Conservation (phyloP, 1,140 invertebrate genomes). For the Metaphire vulgaris region DNA sequence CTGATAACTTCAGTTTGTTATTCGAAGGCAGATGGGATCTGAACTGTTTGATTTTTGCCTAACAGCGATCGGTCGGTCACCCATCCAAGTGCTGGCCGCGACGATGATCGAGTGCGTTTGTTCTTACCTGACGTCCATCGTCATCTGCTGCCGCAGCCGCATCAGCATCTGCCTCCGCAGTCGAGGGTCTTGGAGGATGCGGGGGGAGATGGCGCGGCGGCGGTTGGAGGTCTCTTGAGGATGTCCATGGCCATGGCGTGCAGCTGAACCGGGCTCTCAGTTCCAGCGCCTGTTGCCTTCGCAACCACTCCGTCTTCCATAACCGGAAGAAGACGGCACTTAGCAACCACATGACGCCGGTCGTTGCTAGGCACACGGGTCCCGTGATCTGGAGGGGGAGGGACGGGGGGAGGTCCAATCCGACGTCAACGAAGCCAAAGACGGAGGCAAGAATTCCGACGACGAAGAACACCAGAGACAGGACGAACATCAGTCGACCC, state of each 20-base stretch:
- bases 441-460: not conserved
- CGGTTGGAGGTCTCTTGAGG: conserved; percentile 15
- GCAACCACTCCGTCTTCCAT: conserved; percentile 10
- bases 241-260: conserved; percentile 21
- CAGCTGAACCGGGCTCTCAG: no score
- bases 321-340: not conserved
- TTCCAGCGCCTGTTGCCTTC: conserved; percentile 14
- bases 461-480: conserved; percentile 6
- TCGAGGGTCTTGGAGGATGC: no score
- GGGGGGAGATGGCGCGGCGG: no score
- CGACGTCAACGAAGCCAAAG: conserved; percentile 3
- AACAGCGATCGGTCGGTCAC: no score
- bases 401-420: not conserved
- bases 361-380: not conserved
- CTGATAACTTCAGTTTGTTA: no score
- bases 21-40: no score
- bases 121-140: no score
- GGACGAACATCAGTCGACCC: not conserved
- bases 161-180: no score
- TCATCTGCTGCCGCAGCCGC: no score
- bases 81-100: no score
- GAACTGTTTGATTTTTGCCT: no score
- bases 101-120: no score
- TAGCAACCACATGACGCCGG: not conserved
- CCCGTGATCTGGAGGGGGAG: conserved; percentile 1